Evolutionary conservation across 2,797 vertebrate genomes (phyloP), one percentile per base, ranked within the genome.

Genomic region (Sebastes wilsoni): DNA sequence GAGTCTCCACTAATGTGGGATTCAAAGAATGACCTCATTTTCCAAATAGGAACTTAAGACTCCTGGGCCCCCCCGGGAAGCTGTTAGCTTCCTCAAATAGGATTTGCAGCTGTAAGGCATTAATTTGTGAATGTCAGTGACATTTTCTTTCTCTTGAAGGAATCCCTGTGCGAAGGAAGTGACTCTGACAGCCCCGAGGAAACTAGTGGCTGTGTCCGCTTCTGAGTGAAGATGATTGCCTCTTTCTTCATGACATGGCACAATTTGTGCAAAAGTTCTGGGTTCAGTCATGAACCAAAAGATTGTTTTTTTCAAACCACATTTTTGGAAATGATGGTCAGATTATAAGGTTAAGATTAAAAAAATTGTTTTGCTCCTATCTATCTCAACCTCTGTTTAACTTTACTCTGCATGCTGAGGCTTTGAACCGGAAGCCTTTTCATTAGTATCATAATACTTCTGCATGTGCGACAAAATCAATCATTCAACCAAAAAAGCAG

Each of bases 91-190:
- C 67, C 65, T 49, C 3, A 8, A 66, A 69, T 46, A 82, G 59
- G 32, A 73, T 79, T 55, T 49, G 20, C 64, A 80, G 8, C 70
- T 75, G 52, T n/a, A 13, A 46, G 52, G 12, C 66, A 66, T 75
- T 58, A 20, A 75, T 69, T 32, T 22, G 38, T 66, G 30, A 80
- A 56, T 25, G 27, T 78, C 66, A 68, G 28, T 76, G 54, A 65
- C 66, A 6, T 85, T 72, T 83, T 34, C 76, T 74, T 64, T 76
- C 77, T 86, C 70, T 85, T 85, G 1, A 83, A 96, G 96, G 96
- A 96, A 46, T 93, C 89, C 88, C 89, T 96, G 91, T 95, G 93
- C 49, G 96, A 96, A 93, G 95, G 95, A 94, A 89, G 90, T 89
- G 91, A 92, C 94, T 93, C 77, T 93, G 95, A 96, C 88, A 92